Conservation (phyloP, 2,113 vertebrate species). For the Rynchops niger region DNA sequence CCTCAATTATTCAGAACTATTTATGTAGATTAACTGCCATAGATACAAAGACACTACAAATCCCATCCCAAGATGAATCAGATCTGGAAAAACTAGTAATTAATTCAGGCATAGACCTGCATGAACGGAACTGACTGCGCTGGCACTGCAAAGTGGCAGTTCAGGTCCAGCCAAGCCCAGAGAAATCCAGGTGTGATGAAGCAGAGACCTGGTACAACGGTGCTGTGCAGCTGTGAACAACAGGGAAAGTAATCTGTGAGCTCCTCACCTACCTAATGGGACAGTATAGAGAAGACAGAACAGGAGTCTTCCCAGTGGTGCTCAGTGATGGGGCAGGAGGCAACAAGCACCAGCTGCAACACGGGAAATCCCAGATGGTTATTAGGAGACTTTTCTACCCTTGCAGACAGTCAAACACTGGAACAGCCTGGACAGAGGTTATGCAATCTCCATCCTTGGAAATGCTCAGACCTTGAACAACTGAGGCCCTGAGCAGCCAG, state of each 20-base stretch:
- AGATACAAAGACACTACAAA: background rate
- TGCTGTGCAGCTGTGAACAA: background rate
- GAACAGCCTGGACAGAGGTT: background rate
- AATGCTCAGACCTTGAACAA: background rate
- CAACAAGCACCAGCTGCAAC: background rate
- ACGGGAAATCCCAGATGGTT: background rate
- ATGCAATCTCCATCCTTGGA: background rate
- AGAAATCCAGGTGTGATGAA: background rate
- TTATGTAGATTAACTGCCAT: background rate
- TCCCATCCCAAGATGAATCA: background rate
- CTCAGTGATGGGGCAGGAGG: background rate
- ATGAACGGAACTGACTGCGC: background rate
- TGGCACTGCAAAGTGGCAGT: background rate
- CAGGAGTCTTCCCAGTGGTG: background rate
- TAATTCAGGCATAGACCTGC: background rate
- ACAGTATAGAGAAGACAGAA: rapidly evolving
- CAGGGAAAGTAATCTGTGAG: background rate
- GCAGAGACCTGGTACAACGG: background rate
- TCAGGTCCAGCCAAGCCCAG: background rate
- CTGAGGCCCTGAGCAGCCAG: background rate
- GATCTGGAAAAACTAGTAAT: background rate
- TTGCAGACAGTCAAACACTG: background rate
- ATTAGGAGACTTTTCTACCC: background rate
- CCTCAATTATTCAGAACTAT: background rate
- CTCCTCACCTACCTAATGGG: background rate